Evolutionary conservation across 2,113 vertebrate species (phyloP).

Genomic region (Cyprinodon variegatus): DNA sequence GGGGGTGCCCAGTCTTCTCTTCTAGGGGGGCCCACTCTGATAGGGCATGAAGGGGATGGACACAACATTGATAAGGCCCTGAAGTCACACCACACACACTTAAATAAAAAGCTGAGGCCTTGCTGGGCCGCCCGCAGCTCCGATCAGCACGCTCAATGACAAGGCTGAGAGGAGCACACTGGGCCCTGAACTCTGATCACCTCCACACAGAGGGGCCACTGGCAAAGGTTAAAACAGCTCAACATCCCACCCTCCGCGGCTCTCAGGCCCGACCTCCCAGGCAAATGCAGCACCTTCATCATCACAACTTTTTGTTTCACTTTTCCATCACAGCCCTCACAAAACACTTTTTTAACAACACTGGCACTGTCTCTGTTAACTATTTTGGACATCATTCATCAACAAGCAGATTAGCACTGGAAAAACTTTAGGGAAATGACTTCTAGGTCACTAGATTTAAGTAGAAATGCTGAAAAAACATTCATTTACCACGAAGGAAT

Average conservation of each 20-base stretch:
- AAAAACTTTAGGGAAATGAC: slow-evolving; percentile 14
- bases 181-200: slow-evolving; percentile 93
- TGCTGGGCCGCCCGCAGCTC: slow-evolving; percentile 88
- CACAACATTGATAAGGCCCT: slow-evolving; percentile 94
- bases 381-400: slow-evolving; percentile 24
- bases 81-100: slow-evolving; percentile 76
- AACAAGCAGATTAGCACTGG: slow-evolving; percentile 9
- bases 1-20: slow-evolving; percentile 89
- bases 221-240: slow-evolving; percentile 98
- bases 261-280: slow-evolving; percentile 57
- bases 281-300: slow-evolving; percentile 48
- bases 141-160: slow-evolving; percentile 90
- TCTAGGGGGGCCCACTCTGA: slow-evolving; percentile 88
- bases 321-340: slow-evolving; percentile 35
- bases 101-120: slow-evolving; percentile 89
- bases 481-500: slow-evolving; percentile 24
- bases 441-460: slow-evolving; percentile 62
- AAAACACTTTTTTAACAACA: slow-evolving; percentile 16
- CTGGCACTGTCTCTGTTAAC: slow-evolving; percentile 15
- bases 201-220: slow-evolving; percentile 88
- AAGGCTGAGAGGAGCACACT: slow-evolving; percentile 89
- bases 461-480: slow-evolving; percentile 34
- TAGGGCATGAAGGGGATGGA: slow-evolving; percentile 88
- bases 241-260: slow-evolving; percentile 75
- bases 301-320: slow-evolving; percentile 64